Conservation (phyloP, 2,113 vertebrate species). For the Microcebus ravelobensis region DNA sequence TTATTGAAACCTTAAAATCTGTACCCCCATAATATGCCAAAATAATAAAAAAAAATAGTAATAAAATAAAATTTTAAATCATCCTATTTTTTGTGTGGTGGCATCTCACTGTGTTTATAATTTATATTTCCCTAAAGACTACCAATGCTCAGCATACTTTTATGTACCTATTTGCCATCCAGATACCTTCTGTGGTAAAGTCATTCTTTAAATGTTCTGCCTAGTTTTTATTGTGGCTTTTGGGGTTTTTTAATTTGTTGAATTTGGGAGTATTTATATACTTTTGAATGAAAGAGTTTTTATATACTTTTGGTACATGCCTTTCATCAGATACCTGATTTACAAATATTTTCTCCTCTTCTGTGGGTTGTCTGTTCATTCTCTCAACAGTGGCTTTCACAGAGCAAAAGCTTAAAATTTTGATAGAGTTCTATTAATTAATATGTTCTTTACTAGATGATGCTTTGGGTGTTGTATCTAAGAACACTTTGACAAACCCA, state of each 20-base stretch:
- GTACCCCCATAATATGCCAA: too few relatives aligned
- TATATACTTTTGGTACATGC: not conserved
- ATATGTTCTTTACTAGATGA: not conserved
- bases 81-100: not conserved
- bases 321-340: not conserved
- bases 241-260: not conserved
- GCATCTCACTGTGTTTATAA: not conserved
- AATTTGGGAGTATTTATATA: not conserved
- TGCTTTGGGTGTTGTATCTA: not conserved
- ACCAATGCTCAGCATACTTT: not conserved
- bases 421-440: not conserved
- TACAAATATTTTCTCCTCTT: not conserved
- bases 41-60: too few relatives aligned
- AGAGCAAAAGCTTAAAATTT: not conserved
- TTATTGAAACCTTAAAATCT: too few relatives aligned
- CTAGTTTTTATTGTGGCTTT: not conserved
- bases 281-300: not conserved
- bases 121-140: not conserved
- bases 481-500: not conserved
- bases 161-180: not conserved
- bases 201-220: not conserved
- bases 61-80: not conserved
- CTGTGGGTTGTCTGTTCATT: not conserved
- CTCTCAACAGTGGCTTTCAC: not conserved
- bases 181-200: not conserved